These are phyloP conservation scores for Buphagus erythrorhynchus DNA, from an alignment of 2,797 vertebrate genomes.

Conservation along the genomic window DNA sequence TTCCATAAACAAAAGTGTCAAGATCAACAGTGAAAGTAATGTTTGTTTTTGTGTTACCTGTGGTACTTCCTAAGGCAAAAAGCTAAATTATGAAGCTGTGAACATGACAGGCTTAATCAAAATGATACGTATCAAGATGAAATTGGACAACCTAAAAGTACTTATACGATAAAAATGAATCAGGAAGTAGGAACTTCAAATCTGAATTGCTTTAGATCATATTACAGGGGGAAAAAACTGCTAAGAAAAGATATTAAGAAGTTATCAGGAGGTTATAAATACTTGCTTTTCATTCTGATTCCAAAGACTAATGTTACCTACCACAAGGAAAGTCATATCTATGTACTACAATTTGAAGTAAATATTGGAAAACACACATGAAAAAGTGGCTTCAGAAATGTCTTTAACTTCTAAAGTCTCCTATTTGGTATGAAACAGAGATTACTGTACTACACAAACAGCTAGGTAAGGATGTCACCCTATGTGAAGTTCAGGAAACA, in stretches of 20 bases:
- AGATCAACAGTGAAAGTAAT: not conserved
- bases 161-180: not conserved
- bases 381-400: not conserved
- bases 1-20: not conserved
- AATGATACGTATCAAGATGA: not conserved
- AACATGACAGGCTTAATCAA: not conserved
- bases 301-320: not conserved
- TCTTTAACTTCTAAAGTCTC: not conserved
- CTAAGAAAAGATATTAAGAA: not conserved
- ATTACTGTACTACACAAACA: not conserved
- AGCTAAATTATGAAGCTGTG: not conserved
- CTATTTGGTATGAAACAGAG: not conserved
- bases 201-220: not conserved
- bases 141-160: not conserved
- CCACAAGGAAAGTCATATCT: not conserved
- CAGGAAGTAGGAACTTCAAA: not conserved
- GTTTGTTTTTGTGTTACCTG: not conserved
- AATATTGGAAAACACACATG: not conserved
- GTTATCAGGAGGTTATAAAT: not conserved
- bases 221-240: not conserved
- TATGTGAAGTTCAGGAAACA: not conserved
- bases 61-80: not conserved
- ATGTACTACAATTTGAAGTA: not conserved
- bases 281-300: not conserved
- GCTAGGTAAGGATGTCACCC: not conserved